These are phyloP conservation scores for Irena cyanogastra DNA, from an alignment of 2,113 vertebrate species.

Conservation along the genomic window DNA sequence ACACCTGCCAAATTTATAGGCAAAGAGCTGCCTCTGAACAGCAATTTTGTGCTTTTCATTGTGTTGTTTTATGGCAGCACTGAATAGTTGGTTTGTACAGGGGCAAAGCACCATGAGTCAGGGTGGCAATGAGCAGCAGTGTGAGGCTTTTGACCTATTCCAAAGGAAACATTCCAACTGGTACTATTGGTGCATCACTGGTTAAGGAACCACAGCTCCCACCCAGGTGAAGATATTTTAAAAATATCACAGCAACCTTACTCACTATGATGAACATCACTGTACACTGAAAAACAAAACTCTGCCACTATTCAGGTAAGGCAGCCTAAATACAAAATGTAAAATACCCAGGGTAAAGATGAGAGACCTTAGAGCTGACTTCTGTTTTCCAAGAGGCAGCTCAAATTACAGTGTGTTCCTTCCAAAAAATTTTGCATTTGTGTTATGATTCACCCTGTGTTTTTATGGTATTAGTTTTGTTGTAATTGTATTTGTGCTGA, in stretches of 20 bases:
- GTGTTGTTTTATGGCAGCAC: background rate
- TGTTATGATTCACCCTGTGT: background rate
- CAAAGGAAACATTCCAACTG: background rate
- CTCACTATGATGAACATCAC: background rate
- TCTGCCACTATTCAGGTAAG: background rate
- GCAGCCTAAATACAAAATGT: background rate
- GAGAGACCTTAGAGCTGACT: background rate
- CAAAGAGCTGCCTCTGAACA: background rate
- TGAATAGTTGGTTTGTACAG: background rate
- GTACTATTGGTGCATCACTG: background rate
- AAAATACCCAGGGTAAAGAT: background rate
- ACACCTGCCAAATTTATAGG: background rate
- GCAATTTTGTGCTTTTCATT: background rate
- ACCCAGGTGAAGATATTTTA: accelerated
- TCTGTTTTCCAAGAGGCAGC: background rate
- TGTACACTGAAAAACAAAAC: background rate
- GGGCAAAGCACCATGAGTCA: background rate
- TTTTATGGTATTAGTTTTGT: background rate
- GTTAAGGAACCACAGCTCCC: background rate
- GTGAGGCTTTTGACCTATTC: background rate
- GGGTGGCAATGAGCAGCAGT: background rate
- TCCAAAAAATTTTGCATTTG: background rate
- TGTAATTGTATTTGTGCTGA: background rate
- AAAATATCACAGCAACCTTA: background rate
- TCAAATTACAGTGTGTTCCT: background rate